Evolutionary conservation across 2,888 invertebrate genomes (phyloP).

Genomic region (Lamellibrachia satsuma): DNA sequence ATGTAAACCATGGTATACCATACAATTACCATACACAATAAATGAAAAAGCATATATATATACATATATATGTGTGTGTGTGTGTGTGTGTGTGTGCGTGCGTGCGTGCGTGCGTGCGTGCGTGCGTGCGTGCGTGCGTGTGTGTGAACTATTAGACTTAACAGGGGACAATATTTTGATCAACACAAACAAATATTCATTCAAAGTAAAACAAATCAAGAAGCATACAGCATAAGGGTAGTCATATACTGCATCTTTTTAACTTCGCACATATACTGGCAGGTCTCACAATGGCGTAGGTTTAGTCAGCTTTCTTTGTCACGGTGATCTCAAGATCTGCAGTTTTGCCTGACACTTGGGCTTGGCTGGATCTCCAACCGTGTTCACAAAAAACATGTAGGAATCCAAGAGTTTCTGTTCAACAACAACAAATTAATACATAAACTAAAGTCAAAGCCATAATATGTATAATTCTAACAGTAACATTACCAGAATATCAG

Average conservation of each 20-base stretch:
- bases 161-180: background rate
- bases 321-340: conserved; percentile 86
- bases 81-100: no score
- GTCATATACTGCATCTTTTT: conserved; percentile 42
- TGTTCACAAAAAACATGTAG: conserved; percentile 87
- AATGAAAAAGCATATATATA: no score
- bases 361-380: conserved; percentile 92
- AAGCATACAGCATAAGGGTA: background rate
- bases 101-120: no score
- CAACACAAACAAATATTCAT: background rate
- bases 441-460: background rate
- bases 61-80: no score
- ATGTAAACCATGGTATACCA: no score
- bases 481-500: no score
- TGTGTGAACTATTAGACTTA: background rate
- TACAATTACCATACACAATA: no score
- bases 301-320: conserved; percentile 96
- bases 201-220: background rate
- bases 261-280: conserved; percentile 97
- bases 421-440: background rate
- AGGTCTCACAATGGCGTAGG: conserved; percentile 95
- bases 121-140: no score
- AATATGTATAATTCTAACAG: background rate
- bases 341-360: conserved; percentile 75
- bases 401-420: background rate